Conservation (phyloP, 2,888 invertebrate genomes). For the Alsophila aescularia region DNA sequence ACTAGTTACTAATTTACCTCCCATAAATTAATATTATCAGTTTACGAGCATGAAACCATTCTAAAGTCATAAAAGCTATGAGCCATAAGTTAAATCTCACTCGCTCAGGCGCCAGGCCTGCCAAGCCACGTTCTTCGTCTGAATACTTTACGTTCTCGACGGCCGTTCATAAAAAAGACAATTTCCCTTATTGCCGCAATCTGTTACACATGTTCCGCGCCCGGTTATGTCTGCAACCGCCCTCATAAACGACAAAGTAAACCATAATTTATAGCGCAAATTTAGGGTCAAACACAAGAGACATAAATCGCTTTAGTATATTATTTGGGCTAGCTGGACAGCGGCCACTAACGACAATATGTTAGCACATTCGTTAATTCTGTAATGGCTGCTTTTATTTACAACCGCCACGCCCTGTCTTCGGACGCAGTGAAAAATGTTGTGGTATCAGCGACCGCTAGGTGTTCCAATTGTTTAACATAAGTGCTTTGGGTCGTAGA, state of each 20-base stretch:
- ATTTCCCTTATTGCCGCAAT: conserved; percentile 84
- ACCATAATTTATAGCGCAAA: conserved; percentile 81
- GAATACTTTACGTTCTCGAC: conserved; percentile 76
- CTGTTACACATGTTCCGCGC: conserved; percentile 79
- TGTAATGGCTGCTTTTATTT: conserved; percentile 33
- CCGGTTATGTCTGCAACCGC: conserved; percentile 76
- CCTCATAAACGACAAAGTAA: conserved; percentile 84
- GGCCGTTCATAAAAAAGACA: conserved; percentile 83
- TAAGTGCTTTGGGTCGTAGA: not conserved
- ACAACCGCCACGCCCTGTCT: conserved; percentile 8
- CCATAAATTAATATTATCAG: too few species aligned
- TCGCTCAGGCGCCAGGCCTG: conserved; percentile 48
- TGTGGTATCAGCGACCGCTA: not conserved
- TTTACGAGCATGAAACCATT: conserved; percentile 9
- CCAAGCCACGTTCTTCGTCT: conserved; percentile 52
- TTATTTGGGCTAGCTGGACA: conserved; percentile 60
- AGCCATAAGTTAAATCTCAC: conserved; percentile 47
- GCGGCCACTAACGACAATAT: conserved; percentile 49
- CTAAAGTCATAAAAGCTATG: conserved; percentile 25
- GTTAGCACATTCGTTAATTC: conserved; percentile 38
- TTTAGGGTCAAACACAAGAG: conserved; percentile 79
- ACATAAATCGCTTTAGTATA: conserved; percentile 75
- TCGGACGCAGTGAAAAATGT: conserved; percentile 17
- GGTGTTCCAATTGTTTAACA: not conserved
- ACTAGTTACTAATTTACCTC: too few species aligned